Conservation (phyloP, 1,140 invertebrate species). For the Hesperophylax magnus region DNA sequence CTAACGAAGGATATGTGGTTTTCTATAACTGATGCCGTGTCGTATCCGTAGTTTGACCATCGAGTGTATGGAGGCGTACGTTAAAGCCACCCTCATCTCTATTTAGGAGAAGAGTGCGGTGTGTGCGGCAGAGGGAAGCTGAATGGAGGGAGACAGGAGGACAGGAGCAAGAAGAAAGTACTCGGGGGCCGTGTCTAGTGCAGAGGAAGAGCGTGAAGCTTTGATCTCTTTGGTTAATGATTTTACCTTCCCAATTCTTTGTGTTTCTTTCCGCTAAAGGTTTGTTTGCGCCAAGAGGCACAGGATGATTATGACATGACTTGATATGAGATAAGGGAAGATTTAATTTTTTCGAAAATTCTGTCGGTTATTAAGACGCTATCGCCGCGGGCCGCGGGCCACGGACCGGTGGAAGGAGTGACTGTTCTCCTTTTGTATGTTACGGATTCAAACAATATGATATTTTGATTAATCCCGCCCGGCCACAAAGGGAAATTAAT, state of each 20-base stretch:
- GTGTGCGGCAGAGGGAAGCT: too few relatives aligned
- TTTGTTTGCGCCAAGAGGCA: constrained; percentile 50
- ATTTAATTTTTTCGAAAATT: constrained; percentile 56
- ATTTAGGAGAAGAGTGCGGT: too few relatives aligned
- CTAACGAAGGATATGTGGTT: too few relatives aligned
- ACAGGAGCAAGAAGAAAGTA: background rate
- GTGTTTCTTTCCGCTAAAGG: constrained; percentile 54
- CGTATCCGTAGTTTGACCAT: too few relatives aligned
- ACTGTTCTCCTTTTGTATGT: constrained; percentile 24
- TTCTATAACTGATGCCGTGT: too few relatives aligned
- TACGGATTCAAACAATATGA: constrained; percentile 52
- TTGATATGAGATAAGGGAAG: constrained; percentile 51
- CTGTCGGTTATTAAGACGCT: constrained; percentile 46
- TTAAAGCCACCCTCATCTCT: background rate
- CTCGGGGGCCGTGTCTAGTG: constrained; percentile 45
- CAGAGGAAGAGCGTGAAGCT: constrained; percentile 52
- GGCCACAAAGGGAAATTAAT: constrained; percentile 26
- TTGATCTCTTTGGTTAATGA: constrained; percentile 56
- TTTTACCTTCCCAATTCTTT: constrained; percentile 56
- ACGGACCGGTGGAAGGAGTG: constrained; percentile 40
- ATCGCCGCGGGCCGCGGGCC: constrained; percentile 38
- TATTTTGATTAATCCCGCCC: constrained; percentile 24
- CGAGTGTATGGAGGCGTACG: background rate
- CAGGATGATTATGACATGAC: constrained; percentile 51
- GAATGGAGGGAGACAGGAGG: background rate